Evolutionary conservation across 2,888 invertebrate genomes (phyloP), one percentile per base, ranked within the genome.

Genomic region (Apamea anceps): DNA sequence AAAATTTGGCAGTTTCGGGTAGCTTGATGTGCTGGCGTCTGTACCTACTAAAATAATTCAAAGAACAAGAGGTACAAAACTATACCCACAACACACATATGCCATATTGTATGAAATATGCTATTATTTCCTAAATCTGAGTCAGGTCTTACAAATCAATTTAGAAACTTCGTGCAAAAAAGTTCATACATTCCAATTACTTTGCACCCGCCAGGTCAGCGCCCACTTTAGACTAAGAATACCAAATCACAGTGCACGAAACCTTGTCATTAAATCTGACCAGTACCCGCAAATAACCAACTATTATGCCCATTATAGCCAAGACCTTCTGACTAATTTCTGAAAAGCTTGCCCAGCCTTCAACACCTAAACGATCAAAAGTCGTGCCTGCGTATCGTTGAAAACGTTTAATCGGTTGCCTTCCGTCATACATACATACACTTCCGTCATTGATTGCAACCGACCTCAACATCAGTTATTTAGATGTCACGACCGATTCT

Each of bases 381-480:
- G 80, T 91, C 92, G 90, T 92, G 92, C 89, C 86, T 87, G 86
- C 84, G 90, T 91, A 85, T 86, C 92, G 90, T 91, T 92, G 91
- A 92, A 91, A 90, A 91, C 88, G 90, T 92, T 93, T 92, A 91
- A 92, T 92, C 91, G 91, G 91, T 88, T 88, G 89, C 92, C 93
- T 95, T 95, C 95, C 95, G 95, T 94, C 94, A 94, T 93, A 88
- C 92, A 89, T 90, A 89, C 86, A 79, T 87, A 88, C 81, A 94
- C 95, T 96, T 96, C 96, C 96, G 96, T 95, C 96, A 95, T 95
- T 95, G 95, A 95, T 95, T 95, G 93, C 93, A 89, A 72, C 89
- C 92, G 95, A 94, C 96, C 95, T 95, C 94, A 94, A 88, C 91
- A 91, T 91, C 93, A 91, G 92, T 93, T 95, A 95, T 94, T 96